These are phyloP conservation scores for Pholis gunnellus DNA, from an alignment of 2,113 vertebrate species.

Conservation along the genomic window DNA sequence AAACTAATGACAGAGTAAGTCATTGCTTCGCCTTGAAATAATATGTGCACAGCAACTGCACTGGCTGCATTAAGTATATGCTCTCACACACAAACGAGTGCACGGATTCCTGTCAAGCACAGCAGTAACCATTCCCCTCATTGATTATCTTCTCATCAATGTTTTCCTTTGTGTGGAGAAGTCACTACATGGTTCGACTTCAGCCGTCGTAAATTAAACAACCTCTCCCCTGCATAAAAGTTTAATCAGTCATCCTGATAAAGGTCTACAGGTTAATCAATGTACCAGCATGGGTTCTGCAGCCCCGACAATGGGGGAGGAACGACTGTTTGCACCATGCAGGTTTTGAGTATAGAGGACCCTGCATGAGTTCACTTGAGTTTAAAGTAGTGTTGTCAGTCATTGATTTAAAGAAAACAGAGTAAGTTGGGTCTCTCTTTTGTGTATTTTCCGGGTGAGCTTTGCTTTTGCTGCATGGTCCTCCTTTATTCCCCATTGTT, in stretches of 20 bases:
- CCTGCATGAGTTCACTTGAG: slow-evolving; percentile 36
- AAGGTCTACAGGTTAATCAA: slow-evolving; percentile 69
- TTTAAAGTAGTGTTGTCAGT: slow-evolving; percentile 40
- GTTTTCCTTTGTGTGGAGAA: slow-evolving; percentile 54
- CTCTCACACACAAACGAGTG: background rate
- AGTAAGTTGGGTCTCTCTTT: background rate
- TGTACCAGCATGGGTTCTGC: slow-evolving; percentile 50
- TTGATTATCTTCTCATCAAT: slow-evolving; percentile 32
- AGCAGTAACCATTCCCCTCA: slow-evolving; percentile 26
- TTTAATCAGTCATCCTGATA: slow-evolving; percentile 67
- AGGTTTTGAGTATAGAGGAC: slow-evolving; percentile 9
- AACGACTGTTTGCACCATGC: slow-evolving; percentile 23
- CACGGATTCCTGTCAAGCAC: background rate
- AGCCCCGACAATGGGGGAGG: slow-evolving; percentile 14
- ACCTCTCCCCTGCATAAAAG: slow-evolving; percentile 45
- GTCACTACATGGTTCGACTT: slow-evolving; percentile 29
- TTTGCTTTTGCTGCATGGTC: background rate
- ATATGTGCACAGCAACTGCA: background rate
- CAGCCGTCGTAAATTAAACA: slow-evolving; percentile 40
- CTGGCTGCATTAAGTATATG: background rate
- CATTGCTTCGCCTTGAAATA: background rate
- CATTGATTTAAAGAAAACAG: slow-evolving; percentile 26
- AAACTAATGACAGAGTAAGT: slow-evolving; percentile 34
- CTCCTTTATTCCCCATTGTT: background rate
- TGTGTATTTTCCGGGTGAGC: background rate